Conservation (phyloP, 1,140 invertebrate genomes). For the Asbolus verrucosus region DNA sequence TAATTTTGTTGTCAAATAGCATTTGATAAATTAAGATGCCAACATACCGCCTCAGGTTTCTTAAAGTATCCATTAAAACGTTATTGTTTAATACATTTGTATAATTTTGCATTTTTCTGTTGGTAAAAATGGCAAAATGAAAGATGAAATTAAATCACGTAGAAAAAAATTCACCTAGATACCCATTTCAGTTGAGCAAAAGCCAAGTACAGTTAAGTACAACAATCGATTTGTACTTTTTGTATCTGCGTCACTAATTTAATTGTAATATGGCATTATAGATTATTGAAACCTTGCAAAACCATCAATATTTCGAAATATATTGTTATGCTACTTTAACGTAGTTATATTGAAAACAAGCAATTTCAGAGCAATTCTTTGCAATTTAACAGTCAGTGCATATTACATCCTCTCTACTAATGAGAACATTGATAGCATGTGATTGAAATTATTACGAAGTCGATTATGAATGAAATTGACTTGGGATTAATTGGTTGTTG, state of each 20-base stretch:
- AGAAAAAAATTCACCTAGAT: background rate
- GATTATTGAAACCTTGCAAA: background rate
- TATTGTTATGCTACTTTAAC: no score
- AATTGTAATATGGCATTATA: background rate
- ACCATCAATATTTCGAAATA: background rate
- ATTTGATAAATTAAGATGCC: slow-evolving; percentile 5
- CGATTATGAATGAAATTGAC: slow-evolving; percentile 1
- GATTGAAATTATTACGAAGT: background rate
- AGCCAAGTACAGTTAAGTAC: background rate
- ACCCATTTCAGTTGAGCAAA: background rate
- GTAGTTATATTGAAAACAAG: background rate
- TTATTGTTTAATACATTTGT: background rate
- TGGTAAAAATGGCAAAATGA: background rate
- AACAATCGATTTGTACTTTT: background rate
- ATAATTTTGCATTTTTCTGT: background rate
- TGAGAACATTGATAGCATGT: background rate
- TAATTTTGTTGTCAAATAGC: slow-evolving; percentile 5
- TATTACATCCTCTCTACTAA: background rate
- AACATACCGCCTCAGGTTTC: background rate
- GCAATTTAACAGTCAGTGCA: background rate
- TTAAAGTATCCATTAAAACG: background rate
- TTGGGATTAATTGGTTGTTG: background rate
- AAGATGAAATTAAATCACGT: background rate
- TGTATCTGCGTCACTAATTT: background rate
- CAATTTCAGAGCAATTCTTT: background rate